A percentile compares a stretch with the other conserved stretches of the same genome.
Conservation (phyloP, 64 coral and sea anemone species). For the Actinia equina region DNA sequence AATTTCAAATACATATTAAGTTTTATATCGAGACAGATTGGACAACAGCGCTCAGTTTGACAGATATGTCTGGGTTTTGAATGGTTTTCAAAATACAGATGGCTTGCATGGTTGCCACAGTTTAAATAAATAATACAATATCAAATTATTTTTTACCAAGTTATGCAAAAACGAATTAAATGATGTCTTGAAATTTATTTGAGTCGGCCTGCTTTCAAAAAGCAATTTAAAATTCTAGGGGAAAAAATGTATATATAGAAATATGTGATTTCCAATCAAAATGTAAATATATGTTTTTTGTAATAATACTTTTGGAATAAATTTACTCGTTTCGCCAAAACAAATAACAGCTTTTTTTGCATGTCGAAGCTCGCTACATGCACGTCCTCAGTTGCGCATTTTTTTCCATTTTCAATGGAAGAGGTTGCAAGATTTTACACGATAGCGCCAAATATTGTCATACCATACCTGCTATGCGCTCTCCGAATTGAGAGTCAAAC, state of each 20-base stretch:
- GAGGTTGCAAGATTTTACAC: neutral
- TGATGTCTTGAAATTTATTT: neutral
- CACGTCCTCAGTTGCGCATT: neutral
- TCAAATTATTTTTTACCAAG: neutral
- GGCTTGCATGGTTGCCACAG: neutral
- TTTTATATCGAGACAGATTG: neutral
- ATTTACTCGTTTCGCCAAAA: neutral
- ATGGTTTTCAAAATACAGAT: neutral
- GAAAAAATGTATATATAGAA: neutral
- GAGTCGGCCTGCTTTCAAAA: neutral
- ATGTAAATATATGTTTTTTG: neutral
- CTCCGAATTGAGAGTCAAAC: neutral
- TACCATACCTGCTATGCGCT: too few relatives aligned
- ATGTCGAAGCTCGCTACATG: neutral
- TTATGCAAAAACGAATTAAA: neutral
- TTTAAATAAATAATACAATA: neutral
- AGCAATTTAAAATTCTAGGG: neutral
- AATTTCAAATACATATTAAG: neutral
- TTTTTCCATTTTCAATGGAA: neutral
- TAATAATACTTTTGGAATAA: neutral
- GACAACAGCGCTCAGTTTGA: neutral
- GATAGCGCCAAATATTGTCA: too few relatives aligned
- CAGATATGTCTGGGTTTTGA: neutral
- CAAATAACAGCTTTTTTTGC: constrained; percentile 1
- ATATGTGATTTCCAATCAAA: neutral